These are phyloP conservation scores for Progne subis DNA, from an alignment of 2,113 vertebrate genomes.

Conservation along the genomic window DNA sequence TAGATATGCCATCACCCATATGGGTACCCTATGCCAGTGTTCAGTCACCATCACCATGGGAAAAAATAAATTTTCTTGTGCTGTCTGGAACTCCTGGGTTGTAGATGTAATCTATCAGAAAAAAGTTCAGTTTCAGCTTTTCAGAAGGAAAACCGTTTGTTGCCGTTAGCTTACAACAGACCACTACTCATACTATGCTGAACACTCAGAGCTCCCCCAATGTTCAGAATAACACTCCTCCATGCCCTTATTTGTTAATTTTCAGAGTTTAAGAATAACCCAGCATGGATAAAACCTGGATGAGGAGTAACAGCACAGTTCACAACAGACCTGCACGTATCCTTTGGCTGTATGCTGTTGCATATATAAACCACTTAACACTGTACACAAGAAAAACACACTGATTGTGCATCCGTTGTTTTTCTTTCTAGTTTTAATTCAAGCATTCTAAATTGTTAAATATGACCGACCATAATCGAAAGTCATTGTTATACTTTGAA, in stretches of 20 bases:
- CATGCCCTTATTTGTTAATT: not conserved
- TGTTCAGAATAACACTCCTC: not conserved
- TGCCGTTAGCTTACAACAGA: not conserved
- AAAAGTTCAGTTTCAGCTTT: not conserved
- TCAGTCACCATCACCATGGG: not conserved
- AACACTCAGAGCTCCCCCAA: not conserved
- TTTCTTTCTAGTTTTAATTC: not conserved
- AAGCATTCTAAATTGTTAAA: not conserved
- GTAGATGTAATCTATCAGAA: not conserved
- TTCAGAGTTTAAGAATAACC: not conserved
- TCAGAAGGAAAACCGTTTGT: not conserved
- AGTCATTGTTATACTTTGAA: not conserved
- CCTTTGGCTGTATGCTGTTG: not conserved
- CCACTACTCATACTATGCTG: not conserved
- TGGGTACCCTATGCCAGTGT: not conserved
- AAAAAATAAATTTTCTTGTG: not conserved
- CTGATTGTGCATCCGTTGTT: not conserved
- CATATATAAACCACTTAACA: not conserved
- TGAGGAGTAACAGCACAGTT: not conserved
- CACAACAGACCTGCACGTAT: rapidly evolving
- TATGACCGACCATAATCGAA: not conserved
- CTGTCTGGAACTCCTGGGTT: not conserved
- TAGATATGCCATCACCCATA: not conserved
- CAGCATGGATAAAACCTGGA: not conserved
- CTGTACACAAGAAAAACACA: not conserved